Evolutionary conservation across 2,888 invertebrate genomes (phyloP).

Genomic region (Candidula unifasciata): DNA sequence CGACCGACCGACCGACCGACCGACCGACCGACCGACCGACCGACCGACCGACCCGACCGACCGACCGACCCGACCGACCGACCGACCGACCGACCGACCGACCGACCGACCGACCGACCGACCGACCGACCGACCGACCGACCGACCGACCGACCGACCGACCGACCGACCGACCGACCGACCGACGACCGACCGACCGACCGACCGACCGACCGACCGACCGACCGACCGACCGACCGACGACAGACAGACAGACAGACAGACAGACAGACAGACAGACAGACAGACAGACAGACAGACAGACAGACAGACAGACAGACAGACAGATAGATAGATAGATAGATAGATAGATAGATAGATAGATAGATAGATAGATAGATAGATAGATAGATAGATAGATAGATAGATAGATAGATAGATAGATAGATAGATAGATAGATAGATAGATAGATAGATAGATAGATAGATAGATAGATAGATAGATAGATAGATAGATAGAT

Average conservation of each 20-base stretch:
- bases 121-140: too few relatives aligned
- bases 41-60: not conserved
- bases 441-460: constrained; percentile 9
- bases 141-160: too few relatives aligned
- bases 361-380: not conserved
- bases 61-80: not conserved
- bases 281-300: constrained; percentile 36
- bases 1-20: not conserved
- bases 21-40: not conserved
- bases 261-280: constrained; percentile 21
- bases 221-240: constrained; percentile 9
- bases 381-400: not conserved
- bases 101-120: too few relatives aligned
- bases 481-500: constrained; percentile 15
- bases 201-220: not conserved
- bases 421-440: constrained; percentile 19
- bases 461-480: not conserved
- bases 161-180: not conserved
- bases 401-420: constrained; percentile 19
- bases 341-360: not conserved
- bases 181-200: not conserved
- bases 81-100: too few relatives aligned
- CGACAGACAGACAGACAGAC: constrained; percentile 4
- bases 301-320: constrained; percentile 17
- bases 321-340: not conserved